Evolutionary conservation across 2,888 invertebrate species (phyloP).

Genomic region (Pterostichus niger): DNA sequence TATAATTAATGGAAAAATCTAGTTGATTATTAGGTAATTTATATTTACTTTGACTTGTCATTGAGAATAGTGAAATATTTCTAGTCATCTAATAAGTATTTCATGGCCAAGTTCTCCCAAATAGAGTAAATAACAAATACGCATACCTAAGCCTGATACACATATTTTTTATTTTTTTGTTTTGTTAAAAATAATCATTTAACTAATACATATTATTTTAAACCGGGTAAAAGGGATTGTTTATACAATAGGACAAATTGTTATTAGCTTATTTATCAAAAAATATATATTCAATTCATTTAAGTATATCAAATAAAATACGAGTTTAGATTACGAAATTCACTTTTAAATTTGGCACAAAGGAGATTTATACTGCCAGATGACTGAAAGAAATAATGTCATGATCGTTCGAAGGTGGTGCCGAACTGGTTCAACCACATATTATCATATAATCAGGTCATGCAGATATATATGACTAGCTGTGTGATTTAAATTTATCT

Average conservation of each 20-base stretch:
- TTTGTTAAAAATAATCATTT: no score
- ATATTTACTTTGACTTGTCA: no score
- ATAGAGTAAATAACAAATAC: no score
- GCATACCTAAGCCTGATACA: background rate
- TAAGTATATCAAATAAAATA: no score
- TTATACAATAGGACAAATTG: no score
- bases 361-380: background rate
- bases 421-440: constrained; percentile 56
- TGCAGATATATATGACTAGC: constrained; percentile 38
- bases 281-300: no score
- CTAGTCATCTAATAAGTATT: constrained; percentile 9
- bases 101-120: background rate
- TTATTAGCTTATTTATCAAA: no score
- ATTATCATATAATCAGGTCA: constrained; percentile 54
- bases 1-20: no score
- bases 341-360: background rate
- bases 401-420: constrained; percentile 61
- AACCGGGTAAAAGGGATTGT: background rate
- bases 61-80: background rate
- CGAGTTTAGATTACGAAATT: constrained; percentile 15
- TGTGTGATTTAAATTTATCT: background rate
- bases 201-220: no score
- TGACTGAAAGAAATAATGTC: constrained; percentile 45
- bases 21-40: no score
- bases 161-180: background rate